phyloP scores from a whole-genome alignment of 2,888 invertebrate species.

The Trichogramma dendrolimi region DNA sequence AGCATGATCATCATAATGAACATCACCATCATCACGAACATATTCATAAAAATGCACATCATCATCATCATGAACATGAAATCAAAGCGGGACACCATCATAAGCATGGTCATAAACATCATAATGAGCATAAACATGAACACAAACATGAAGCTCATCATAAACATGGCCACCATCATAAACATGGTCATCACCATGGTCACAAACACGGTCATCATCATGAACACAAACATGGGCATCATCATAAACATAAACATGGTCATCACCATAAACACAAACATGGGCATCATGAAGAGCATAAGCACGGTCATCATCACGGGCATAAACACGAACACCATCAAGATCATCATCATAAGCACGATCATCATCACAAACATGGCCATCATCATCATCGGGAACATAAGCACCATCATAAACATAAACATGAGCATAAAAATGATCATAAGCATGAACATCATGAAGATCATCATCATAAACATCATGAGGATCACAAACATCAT shows the following conservation, averaged over 20 bases:
- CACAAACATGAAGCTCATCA: slow-evolving; percentile 13
- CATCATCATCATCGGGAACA: slow-evolving; percentile 14
- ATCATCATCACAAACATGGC: slow-evolving; percentile 14
- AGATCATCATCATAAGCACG: slow-evolving; percentile 9
- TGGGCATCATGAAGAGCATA: slow-evolving; percentile 16
- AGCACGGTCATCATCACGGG: slow-evolving; percentile 20
- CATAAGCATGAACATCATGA: slow-evolving; percentile 16
- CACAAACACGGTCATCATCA: slow-evolving; percentile 17
- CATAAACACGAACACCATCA: slow-evolving; percentile 16
- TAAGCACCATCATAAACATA: slow-evolving; percentile 13
- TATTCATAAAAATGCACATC: slow-evolving; percentile 26
- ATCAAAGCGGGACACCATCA: slow-evolving; percentile 26
- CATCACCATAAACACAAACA: slow-evolving; percentile 22
- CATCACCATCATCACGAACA: slow-evolving; percentile 29
- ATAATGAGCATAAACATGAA: slow-evolving; percentile 16
- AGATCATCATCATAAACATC: slow-evolving; percentile 11
- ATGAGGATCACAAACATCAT: slow-evolving; percentile 9
- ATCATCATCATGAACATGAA: slow-evolving; percentile 26
- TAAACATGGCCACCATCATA: slow-evolving; percentile 10
- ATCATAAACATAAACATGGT: slow-evolving; percentile 10
- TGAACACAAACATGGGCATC: slow-evolving; percentile 12
- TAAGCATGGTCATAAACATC: slow-evolving; percentile 21
- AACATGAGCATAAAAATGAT: slow-evolving; percentile 5
- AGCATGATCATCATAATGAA: slow-evolving; percentile 25
- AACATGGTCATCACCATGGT: slow-evolving; percentile 12